These are phyloP conservation scores for Drosophila tripunctata DNA, from an alignment of 2,888 invertebrate genomes.

Conservation along the genomic window DNA sequence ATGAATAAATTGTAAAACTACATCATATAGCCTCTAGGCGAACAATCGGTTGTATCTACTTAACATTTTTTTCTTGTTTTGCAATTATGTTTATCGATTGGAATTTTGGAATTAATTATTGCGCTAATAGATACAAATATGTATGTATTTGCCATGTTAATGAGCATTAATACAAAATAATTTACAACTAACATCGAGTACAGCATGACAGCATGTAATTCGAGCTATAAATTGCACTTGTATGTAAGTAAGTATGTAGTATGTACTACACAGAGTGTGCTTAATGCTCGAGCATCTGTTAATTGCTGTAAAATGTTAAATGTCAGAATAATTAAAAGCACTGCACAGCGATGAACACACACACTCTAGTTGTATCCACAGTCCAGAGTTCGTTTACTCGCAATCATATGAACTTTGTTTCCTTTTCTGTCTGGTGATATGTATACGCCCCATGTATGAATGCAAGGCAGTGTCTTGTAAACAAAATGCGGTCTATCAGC, in stretches of 20 bases:
- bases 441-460: constrained; percentile 31
- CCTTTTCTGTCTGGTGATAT: not conserved
- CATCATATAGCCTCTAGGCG: too few species aligned
- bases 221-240: constrained; percentile 18
- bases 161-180: constrained; percentile 1
- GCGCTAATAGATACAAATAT: constrained; percentile 17
- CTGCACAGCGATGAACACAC: not conserved
- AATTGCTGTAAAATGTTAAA: constrained; percentile 46
- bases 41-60: too few species aligned
- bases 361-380: not conserved
- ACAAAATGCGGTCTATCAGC: constrained; percentile 7
- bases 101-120: not conserved
- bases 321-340: constrained; percentile 35
- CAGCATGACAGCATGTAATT: constrained; percentile 5
- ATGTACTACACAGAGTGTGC: not conserved
- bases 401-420: not conserved
- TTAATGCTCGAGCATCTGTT: constrained; percentile 6
- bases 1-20: too few species aligned
- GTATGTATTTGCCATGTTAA: not conserved
- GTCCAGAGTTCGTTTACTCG: not conserved
- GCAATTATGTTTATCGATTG: not conserved
- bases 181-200: not conserved
- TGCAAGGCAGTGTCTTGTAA: constrained; percentile 11
- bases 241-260: too few species aligned
- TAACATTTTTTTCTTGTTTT: too few species aligned